These are phyloP conservation scores for Heliothis virescens DNA, from an alignment of 1,140 invertebrate species.

Conservation along the genomic window DNA sequence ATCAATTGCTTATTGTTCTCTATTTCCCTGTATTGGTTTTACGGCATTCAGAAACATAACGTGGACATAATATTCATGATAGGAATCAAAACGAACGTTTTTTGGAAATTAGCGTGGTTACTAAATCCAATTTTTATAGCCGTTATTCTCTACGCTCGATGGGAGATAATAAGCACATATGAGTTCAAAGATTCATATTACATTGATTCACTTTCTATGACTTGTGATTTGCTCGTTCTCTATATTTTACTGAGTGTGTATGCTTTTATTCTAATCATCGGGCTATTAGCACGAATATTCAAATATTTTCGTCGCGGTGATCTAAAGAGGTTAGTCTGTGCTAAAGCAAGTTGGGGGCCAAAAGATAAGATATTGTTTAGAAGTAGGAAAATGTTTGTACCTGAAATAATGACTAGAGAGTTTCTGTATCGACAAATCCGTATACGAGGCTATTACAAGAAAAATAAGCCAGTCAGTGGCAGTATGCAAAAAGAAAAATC, in stretches of 20 bases:
- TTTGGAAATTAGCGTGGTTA: constrained; percentile 76
- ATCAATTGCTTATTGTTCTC: constrained; percentile 71
- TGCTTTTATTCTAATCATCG: constrained; percentile 61
- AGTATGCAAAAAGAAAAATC: neutral
- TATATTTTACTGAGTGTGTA: constrained; percentile 66
- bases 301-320: constrained; percentile 54
- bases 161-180: constrained; percentile 47
- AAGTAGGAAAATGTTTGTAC: constrained; percentile 81
- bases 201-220: constrained; percentile 55
- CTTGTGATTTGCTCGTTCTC: constrained; percentile 60
- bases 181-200: constrained; percentile 59
- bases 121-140: constrained; percentile 67
- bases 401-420: constrained; percentile 82
- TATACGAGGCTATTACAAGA: constrained; percentile 61
- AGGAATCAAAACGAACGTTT: constrained; percentile 75
- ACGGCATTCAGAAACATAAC: constrained; percentile 73
- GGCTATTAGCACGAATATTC: constrained; percentile 61
- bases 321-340: constrained; percentile 57
- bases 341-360: constrained; percentile 71
- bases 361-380: constrained; percentile 68
- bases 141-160: constrained; percentile 61
- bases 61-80: constrained; percentile 82
- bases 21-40: constrained; percentile 75
- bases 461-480: neutral
- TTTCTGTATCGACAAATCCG: constrained; percentile 80